Base-by-base conservation (phyloP, 2,888 invertebrate species). In the Pristionchus arcanus region DNA sequence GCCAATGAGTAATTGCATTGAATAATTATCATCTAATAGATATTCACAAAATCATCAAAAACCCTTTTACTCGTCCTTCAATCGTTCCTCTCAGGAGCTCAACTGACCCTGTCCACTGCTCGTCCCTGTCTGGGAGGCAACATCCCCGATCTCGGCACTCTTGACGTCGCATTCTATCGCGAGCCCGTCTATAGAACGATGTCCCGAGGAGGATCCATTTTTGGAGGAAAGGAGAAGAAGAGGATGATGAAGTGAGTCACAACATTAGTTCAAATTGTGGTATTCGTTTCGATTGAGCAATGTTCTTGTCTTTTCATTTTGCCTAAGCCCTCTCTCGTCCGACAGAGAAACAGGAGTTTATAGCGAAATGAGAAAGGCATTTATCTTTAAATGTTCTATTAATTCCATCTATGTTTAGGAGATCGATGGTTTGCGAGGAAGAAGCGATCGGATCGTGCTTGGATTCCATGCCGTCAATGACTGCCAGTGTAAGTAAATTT, bases 111-210 rank as follows among this genome's bases (percentile, higher is more conserved):
- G 2, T 92, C 93, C 59, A 94, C 94, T 21, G 94, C 93, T 68
- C 91, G 91, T 59, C 94, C 94, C 25, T 91, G 92, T 42, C 90
- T 92, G 19, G 94, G 94, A 15, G 94, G 93, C 19, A 88, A 91
- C 37, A 91, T 94, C 42, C 94, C 94, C 21, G 91, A 92, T 28
- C 90, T 94, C 16, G 93, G 93, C 55, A 95, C 95, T 21, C 90
- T 94, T 15, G 92, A 93, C 42, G 94, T 92, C 13, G 89, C 91
- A 19, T 92, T 94, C 91, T 91, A 92, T 74, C 88, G 90, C 19
- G 91, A 90, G 19, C 90, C 91, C 5, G 55, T 28, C 25, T 59
- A 13, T 49, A 28, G n/a, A 81, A 37, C 34, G 49, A 68, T 59
- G 59, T 59, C 59, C 1, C 59, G 59, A 19, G 25, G 25, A 21